phyloP scores from a whole-genome alignment of 2,113 vertebrate species.

The Rhea pennata region DNA sequence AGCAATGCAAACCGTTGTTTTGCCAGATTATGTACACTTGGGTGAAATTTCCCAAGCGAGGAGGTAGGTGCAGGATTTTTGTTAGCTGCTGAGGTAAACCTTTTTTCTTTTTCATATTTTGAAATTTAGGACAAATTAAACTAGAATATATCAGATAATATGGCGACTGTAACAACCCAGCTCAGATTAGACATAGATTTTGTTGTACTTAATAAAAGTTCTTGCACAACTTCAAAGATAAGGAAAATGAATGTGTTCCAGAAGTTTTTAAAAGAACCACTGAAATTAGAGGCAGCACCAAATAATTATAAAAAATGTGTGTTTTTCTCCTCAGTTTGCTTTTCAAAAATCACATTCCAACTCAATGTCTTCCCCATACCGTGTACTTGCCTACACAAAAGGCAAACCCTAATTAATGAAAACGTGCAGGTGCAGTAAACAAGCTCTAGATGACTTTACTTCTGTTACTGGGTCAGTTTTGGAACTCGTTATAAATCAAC shows the following conservation, averaged over 20 bases:
- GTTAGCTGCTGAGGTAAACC: not conserved
- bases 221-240: not conserved
- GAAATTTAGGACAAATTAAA: constrained; percentile 45
- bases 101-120: not conserved
- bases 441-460: constrained; percentile 30
- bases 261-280: not conserved
- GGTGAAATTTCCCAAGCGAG: constrained; percentile 6
- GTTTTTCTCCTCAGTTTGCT: not conserved
- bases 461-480: constrained; percentile 32
- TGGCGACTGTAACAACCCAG: constrained; percentile 4
- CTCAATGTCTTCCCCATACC: not conserved
- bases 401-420: constrained; percentile 37
- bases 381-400: constrained; percentile 18
- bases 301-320: constrained; percentile 28
- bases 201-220: not conserved
- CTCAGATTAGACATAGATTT: not conserved
- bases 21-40: not conserved
- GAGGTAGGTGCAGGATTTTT: not conserved
- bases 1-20: constrained; percentile 9
- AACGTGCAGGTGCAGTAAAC: constrained; percentile 10
- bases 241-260: not conserved
- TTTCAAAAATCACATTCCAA: constrained; percentile 5
- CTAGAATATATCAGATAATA: constrained; percentile 18
- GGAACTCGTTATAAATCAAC: not conserved
- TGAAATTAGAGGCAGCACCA: not conserved